phyloP scores from a whole-genome alignment of 2,113 vertebrate species.

The Carassius carassius region DNA sequence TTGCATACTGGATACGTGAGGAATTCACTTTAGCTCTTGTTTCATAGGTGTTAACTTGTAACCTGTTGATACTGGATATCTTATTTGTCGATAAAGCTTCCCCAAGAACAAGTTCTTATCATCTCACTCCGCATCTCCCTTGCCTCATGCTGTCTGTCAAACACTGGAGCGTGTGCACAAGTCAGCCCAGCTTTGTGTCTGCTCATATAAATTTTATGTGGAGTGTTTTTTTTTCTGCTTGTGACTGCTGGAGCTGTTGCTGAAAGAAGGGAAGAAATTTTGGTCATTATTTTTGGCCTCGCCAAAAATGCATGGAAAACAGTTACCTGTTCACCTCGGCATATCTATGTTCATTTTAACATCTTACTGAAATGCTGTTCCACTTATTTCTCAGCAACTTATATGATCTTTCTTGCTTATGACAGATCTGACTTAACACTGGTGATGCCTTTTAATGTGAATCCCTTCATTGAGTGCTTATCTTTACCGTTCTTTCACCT shows the following conservation, averaged over 20 bases:
- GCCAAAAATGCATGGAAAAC: neutral
- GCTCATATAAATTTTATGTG: conserved; percentile 43
- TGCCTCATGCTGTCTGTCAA: conserved; percentile 15
- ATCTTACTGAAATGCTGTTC: neutral
- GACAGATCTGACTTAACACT: neutral
- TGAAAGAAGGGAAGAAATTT: neutral
- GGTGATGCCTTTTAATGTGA: neutral
- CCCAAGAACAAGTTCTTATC: neutral
- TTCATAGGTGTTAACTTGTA: neutral
- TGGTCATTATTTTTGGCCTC: conserved; percentile 14
- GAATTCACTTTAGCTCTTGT: neutral
- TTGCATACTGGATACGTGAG: neutral
- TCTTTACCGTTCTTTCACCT: neutral
- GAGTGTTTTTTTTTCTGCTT: conserved; percentile 5
- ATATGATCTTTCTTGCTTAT: neutral
- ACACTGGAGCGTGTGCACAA: conserved; percentile 44
- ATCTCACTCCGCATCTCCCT: neutral
- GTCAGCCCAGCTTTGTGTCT: conserved; percentile 25
- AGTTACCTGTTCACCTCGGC: neutral
- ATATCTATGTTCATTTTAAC: neutral
- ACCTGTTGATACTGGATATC: neutral
- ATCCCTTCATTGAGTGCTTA: conserved; percentile 2
- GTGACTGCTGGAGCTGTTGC: conserved; percentile 4
- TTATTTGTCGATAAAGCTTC: neutral
- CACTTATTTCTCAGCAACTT: neutral